Base-by-base conservation (phyloP, 2,113 vertebrate genomes). In the Trogon melanurus region DNA sequence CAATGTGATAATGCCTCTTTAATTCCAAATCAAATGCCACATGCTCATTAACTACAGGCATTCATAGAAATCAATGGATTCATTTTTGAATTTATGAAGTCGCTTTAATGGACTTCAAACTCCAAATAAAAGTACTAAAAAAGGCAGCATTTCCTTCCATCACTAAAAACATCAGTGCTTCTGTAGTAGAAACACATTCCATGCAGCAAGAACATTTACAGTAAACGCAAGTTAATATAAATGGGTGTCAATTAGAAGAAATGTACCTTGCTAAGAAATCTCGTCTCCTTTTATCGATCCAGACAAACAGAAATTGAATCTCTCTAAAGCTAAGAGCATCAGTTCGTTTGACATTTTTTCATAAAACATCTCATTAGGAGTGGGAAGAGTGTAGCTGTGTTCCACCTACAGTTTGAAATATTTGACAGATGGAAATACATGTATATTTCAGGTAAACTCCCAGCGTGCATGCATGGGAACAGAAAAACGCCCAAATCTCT, bases 201-300 rank as follows among this genome's bases (percentile, higher is more conserved):
- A 54, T 38, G 27, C 85, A 91, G 61, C 50, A 90, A 96, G 71
- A 82, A 81, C 9, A 2, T 87, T 96, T 96, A 95, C 54, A 96
- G 92, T 97, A 97, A 97, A 96, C 54, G 93, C 25, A 71, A 95
- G 76, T 85, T 96, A 85, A 96, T 96, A 96, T 94, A 94, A 96
- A 89, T 76, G 48, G 74, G 70, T 83, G 85, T 79, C 91, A 91
- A 70, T 96, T 93, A 97, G 84, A 81, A 44, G 74, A 71, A 93
- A 89, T 64, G 50, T 64, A 87, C 85, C 53, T 95, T 91, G 50
- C 73, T 95, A 78, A 67, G 84, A 85, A 85, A 90, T 72, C 36
- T 64, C 85, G 69, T 21, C 48, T 94, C 78, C 86, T 96, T 95
- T 93, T 90, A 93, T 88, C 54, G 83, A 91, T 83, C 61, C 62